Evolutionary conservation across 2,888 invertebrate species (phyloP), one percentile per base, ranked within the genome.

Genomic region (Allacma fusca): DNA sequence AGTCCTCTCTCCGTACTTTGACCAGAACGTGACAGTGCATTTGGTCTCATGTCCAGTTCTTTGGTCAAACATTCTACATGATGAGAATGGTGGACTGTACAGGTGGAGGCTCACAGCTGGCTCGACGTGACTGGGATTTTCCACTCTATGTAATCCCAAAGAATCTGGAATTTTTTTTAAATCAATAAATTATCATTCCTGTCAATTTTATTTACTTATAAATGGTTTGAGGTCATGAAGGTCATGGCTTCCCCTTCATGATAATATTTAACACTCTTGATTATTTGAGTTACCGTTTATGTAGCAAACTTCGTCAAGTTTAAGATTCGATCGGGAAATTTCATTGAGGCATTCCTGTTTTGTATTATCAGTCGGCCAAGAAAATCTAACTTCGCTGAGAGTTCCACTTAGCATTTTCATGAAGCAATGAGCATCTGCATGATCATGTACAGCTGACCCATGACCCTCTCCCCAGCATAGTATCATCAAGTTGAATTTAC

Each of bases 401-500:
- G 90, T 90, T 0, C 96, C 97, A 80, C 93, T 91, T 0, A 98
- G 89, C 80, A 95, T 90, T 88, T 98, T 99, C 94, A 99, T 97
- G 87, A 99, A 97, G 87, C 99, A 99, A 86, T 99, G 97, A 0
- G 98, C 92, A 85, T 97, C 91, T 0, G 24, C 9, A 86, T 99
- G 99, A 87, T 98, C 97, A 87, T 99, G 99, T 83, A 99, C 97
- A 13, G 94, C 92, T 0, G 97, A 96, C 0, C 94, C 94, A 82
- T 97, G 96, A 0, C 95, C 95, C 86, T 97, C 95, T 24, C 96
- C 95, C 98, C 99, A 99, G 87, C 98, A 98, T n/a, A 99, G 88
- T 34, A 97, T 90, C 93, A 99, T 96, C 82, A 99, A 88, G 88
- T 99, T 99, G 88, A 97, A 99, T 86, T 95, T 96, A 0, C 96